Percentiles rank a stretch among this genome's conserved stretches.
Evolutionary conservation across 1,140 invertebrate genomes (phyloP).

Genomic region (Papilio polytes): DNA sequence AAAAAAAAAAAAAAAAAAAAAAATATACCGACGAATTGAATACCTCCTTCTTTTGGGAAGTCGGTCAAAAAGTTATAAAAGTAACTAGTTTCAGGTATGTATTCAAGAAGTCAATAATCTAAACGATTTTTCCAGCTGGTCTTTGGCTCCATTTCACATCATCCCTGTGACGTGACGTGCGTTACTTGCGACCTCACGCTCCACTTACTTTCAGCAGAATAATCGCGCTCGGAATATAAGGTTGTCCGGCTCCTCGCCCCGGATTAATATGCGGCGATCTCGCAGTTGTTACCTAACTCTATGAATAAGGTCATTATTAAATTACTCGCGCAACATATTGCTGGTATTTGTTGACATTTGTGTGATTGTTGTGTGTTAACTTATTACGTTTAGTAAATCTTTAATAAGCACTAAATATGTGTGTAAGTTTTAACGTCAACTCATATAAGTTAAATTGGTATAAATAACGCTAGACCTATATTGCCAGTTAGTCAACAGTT

Average conservation of each 20-base stretch:
- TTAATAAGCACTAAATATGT: neutral
- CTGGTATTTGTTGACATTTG: neutral
- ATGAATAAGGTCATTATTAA: constrained; percentile 2
- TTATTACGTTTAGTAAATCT: neutral
- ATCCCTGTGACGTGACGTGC: neutral
- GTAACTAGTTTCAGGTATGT: neutral
- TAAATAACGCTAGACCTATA: no score
- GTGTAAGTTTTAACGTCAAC: neutral
- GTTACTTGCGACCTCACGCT: neutral
- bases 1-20: no score
- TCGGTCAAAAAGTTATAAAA: no score
- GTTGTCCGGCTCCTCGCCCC: neutral
- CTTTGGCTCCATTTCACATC: neutral
- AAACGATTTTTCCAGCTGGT: neutral
- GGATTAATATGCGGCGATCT: neutral
- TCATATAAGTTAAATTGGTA: neutral
- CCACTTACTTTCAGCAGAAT: neutral
- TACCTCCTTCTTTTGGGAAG: no score
- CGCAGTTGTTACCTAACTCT: neutral
- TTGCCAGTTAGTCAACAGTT: neutral
- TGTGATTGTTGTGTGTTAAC: neutral
- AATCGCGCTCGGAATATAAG: neutral
- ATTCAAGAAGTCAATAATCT: neutral
- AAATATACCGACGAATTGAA: no score
- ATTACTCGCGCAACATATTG: neutral